Conservation (phyloP, 1,140 invertebrate genomes). For the Drosophila arizonae region DNA sequence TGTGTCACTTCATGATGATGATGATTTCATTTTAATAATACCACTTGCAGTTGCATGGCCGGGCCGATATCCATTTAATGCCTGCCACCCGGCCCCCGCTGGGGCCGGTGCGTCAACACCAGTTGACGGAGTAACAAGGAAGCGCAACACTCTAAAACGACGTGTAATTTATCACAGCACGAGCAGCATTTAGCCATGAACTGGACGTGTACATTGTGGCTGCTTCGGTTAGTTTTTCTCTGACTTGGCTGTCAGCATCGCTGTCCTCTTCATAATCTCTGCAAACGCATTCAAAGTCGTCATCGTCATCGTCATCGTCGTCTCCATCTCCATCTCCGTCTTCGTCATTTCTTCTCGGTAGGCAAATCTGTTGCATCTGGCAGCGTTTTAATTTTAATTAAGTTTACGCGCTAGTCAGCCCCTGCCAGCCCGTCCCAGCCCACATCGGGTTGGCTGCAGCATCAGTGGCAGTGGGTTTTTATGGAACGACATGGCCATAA, state of each 20-base stretch:
- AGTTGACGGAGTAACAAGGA: conserved; percentile 77
- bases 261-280: conserved; percentile 48
- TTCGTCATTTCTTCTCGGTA: conserved; percentile 56
- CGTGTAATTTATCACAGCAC: conserved; percentile 76
- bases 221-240: conserved; percentile 41
- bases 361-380: conserved; percentile 64
- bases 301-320: conserved; percentile 24
- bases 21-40: conserved; percentile 78
- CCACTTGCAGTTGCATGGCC: conserved; percentile 51
- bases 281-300: conserved; percentile 32
- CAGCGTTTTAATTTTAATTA: conserved; percentile 67
- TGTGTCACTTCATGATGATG: conserved; percentile 74
- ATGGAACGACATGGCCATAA: conserved; percentile 29
- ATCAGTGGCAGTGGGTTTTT: conserved; percentile 18
- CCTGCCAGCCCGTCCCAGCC: not conserved
- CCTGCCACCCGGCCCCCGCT: conserved; percentile 22
- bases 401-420: conserved; percentile 58
- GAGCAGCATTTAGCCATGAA: conserved; percentile 77
- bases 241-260: conserved; percentile 40
- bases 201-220: conserved; percentile 48
- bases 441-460: not conserved
- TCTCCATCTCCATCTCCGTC: conserved; percentile 16
- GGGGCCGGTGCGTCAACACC: conserved; percentile 66
- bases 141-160: conserved; percentile 74
- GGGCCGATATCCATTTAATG: conserved; percentile 47